phyloP scores from a whole-genome alignment of 2,113 vertebrate genomes.

The Galbula dea region DNA sequence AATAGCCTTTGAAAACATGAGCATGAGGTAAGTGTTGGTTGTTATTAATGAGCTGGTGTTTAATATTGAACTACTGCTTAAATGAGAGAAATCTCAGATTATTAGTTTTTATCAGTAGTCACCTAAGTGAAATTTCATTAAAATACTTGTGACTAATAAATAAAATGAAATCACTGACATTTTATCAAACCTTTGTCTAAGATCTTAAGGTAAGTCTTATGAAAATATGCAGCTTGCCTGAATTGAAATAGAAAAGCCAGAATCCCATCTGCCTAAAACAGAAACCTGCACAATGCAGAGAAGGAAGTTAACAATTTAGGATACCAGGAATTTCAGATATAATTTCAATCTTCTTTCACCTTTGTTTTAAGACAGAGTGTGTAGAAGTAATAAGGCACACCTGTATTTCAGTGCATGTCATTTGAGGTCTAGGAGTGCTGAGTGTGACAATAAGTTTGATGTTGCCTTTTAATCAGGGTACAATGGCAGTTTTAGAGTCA shows the following conservation, averaged over 20 bases:
- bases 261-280: not conserved
- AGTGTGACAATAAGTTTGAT: not conserved
- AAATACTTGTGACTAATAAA: not conserved
- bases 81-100: not conserved
- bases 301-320: not conserved
- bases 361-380: not conserved
- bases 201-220: not conserved
- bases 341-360: not conserved
- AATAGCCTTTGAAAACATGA: not conserved
- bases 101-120: not conserved
- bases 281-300: not conserved
- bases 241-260: not conserved
- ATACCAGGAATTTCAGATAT: not conserved
- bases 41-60: not conserved
- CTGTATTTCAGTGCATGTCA: not conserved
- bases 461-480: not conserved
- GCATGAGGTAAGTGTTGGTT: not conserved
- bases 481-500: conserved; percentile 10
- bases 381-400: not conserved
- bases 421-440: not conserved
- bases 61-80: not conserved
- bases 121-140: not conserved
- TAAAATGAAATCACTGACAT: not conserved
- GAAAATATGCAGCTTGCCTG: not conserved
- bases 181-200: not conserved